Evolutionary conservation across 1,140 invertebrate species (phyloP).

Genomic region (Cataglyphis hispanica): DNA sequence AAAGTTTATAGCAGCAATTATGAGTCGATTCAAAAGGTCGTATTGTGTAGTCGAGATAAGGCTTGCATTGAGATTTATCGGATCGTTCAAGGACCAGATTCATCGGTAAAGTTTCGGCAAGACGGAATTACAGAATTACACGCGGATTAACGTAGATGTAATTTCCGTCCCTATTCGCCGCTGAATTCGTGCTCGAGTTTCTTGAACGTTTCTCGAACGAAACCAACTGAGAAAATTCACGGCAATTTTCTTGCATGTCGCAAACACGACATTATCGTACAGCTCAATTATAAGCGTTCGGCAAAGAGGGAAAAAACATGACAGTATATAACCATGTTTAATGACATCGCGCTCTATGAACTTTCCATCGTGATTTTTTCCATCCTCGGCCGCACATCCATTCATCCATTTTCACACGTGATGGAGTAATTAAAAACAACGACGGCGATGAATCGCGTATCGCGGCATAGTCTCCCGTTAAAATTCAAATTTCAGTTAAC

Average conservation of each 20-base stretch:
- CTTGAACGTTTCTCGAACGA: conserved; percentile 11
- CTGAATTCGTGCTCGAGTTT: conserved; percentile 6
- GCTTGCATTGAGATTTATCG: conserved; percentile 11
- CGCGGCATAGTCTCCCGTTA: conserved; percentile 21
- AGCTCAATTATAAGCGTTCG: neutral
- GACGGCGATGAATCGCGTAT: conserved; percentile 34
- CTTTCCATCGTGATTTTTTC: conserved; percentile 6
- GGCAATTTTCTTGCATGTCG: neutral
- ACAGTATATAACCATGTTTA: neutral
- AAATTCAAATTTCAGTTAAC: conserved; percentile 59
- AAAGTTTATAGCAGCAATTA: neutral
- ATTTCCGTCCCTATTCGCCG: conserved; percentile 33
- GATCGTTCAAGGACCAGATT: neutral
- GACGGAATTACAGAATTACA: conserved; percentile 42
- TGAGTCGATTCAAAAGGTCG: neutral
- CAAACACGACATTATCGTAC: neutral
- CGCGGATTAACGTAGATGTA: conserved; percentile 31
- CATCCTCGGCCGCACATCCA: neutral
- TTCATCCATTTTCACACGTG: conserved; percentile 20
- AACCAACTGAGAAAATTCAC: conserved; percentile 4
- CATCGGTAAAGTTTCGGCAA: conserved; percentile 28
- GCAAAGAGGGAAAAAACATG: neutral
- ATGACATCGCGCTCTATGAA: neutral
- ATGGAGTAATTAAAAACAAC: conserved; percentile 53
- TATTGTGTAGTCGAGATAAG: neutral